Evolutionary conservation across 2,797 vertebrate species (phyloP), one percentile per base, ranked within the genome.

Genomic region (Anabacerthia variegaticeps): DNA sequence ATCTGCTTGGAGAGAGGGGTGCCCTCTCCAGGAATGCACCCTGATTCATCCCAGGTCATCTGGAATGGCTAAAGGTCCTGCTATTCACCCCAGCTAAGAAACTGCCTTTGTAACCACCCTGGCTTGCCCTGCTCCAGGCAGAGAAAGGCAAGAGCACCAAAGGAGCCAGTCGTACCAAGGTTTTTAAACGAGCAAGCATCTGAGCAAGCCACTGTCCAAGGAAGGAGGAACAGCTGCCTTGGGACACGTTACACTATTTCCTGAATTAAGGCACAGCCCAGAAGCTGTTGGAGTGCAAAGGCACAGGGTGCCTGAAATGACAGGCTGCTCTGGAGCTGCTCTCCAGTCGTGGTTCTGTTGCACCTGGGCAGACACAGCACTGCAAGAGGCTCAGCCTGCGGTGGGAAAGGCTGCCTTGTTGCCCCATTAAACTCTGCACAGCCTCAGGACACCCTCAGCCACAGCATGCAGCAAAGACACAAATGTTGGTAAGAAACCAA

Each of bases 81-180:
- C 78, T 79, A 37, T 69, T 91, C 80, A 66, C 65, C 54, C 16
- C 49, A 62, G 85, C 73, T 28, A 71, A 81, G 43, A 41, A 85
- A 61, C 51, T 44, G 71, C 49, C 54, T 63, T 61, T 44, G 58
- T 7, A 82, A 58, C 14, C 39, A 46, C 56, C 20, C 44, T 59
- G 56, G 32, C 69, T 95, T 52, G 26, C 44, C 44, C 55, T 7
- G 6, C 71, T 21, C 30, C 17, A 30, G 63, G 39, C 22, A 72
- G 58, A 77, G 52, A 34, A 37, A 49, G 49, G 84, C 67, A 96
- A 95, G 6, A 56, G 88, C 84, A 84, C 76, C 76, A 89, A 92
- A 85, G 92, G 85, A 84, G 77, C 49, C 26, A 44, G 17, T 7
- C 61, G 77, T 49, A 54, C 36, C 49, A 44, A 13, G 52, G 12